Conservation (phyloP, 1,140 invertebrate genomes). For the Dreissena polymorpha region DNA sequence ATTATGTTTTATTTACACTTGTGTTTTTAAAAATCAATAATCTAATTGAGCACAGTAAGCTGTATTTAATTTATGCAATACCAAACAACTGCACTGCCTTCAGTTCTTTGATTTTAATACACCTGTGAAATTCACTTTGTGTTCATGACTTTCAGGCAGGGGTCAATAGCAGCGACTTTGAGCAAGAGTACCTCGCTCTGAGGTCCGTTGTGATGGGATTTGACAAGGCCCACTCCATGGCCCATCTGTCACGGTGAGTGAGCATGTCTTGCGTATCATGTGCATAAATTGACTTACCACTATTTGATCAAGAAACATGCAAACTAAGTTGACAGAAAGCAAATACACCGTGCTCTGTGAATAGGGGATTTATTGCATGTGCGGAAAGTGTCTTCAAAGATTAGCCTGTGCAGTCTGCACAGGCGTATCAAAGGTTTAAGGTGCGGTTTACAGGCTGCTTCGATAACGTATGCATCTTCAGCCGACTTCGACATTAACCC, state of each 20-base stretch:
- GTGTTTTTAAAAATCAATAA: background rate
- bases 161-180: slow-evolving; percentile 58
- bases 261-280: background rate
- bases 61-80: background rate
- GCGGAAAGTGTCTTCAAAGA: background rate
- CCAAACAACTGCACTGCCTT: background rate
- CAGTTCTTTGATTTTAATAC: background rate
- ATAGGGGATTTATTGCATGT: background rate
- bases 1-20: background rate
- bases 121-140: background rate
- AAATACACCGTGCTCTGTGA: background rate
- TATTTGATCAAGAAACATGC: background rate
- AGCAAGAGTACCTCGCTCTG: slow-evolving; percentile 60
- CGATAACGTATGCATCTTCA: no score
- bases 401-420: background rate
- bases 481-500: no score
- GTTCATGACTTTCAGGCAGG: slow-evolving; percentile 29
- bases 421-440: no score
- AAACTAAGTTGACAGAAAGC: background rate
- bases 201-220: slow-evolving; percentile 58
- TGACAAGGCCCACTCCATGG: slow-evolving; percentile 58
- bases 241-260: slow-evolving; percentile 64
- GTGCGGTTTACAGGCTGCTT: no score
- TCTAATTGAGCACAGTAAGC: background rate
- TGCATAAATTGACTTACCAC: background rate